Conservation (phyloP, 2,113 vertebrate species). For the Podiceps cristatus region DNA sequence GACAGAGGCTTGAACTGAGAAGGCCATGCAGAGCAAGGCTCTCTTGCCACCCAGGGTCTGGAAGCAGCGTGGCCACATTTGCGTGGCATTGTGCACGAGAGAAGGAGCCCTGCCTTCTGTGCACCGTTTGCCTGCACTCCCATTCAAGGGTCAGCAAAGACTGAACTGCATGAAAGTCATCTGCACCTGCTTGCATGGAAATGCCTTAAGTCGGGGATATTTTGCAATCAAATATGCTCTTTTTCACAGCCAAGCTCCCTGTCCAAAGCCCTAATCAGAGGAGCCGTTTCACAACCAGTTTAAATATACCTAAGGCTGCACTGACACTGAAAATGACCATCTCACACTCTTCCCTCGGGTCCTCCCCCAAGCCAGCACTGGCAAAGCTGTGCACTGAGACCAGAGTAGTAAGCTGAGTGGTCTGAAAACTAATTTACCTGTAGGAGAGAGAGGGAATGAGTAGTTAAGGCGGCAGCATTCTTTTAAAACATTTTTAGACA, state of each 20-base stretch:
- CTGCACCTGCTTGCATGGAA: not conserved
- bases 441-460: not conserved
- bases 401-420: not conserved
- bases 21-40: not conserved
- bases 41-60: not conserved
- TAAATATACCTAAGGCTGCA: not conserved
- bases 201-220: not conserved
- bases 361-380: not conserved
- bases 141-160: not conserved
- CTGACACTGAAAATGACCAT: not conserved
- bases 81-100: fast-evolving
- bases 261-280: not conserved
- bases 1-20: not conserved
- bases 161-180: not conserved
- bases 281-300: not conserved
- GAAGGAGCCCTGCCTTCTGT: not conserved
- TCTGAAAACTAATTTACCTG: not conserved
- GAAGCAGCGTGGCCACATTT: not conserved
- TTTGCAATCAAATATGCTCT: not conserved
- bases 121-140: not conserved
- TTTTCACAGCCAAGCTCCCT: not conserved
- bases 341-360: not conserved
- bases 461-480: not conserved
- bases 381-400: not conserved
- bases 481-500: not conserved